Conservation (phyloP, 1,140 invertebrate species). For the Periplaneta americana region DNA sequence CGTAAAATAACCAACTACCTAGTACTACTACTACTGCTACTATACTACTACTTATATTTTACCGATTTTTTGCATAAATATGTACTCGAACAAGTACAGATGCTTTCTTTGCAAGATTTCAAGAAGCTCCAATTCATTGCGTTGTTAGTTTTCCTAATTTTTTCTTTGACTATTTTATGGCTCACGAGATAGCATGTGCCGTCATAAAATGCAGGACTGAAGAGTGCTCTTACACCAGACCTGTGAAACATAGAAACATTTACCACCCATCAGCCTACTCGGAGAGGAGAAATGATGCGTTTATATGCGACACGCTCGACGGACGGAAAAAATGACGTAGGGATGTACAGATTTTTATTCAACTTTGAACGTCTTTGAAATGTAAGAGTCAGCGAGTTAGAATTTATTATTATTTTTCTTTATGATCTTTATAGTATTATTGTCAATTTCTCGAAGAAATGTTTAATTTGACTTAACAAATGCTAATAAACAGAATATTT, state of each 20-base stretch:
- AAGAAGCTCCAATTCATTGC: not conserved
- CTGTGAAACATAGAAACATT: not conserved
- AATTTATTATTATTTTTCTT: too few relatives aligned
- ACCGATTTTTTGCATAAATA: too few relatives aligned
- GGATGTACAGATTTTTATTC: not conserved
- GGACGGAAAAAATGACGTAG: not conserved
- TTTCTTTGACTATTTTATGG: not conserved
- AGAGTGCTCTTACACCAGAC: not conserved
- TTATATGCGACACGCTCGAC: not conserved
- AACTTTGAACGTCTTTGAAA: too few relatives aligned
- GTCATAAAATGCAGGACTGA: not conserved
- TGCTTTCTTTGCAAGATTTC: not conserved
- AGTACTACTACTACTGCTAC: too few relatives aligned
- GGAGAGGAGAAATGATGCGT: not conserved
- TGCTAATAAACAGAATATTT: too few relatives aligned
- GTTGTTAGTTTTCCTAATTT: not conserved
- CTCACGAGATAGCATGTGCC: not conserved
- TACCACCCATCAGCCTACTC: not conserved
- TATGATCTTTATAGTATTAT: too few relatives aligned
- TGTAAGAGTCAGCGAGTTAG: too few relatives aligned
- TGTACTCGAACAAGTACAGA: too few relatives aligned
- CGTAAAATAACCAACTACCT: too few relatives aligned
- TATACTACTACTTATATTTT: too few relatives aligned
- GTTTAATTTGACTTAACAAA: too few relatives aligned
- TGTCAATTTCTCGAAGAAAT: too few relatives aligned